These are phyloP conservation scores for Myathropa florea DNA, from an alignment of 2,888 invertebrate genomes.

Conservation along the genomic window DNA sequence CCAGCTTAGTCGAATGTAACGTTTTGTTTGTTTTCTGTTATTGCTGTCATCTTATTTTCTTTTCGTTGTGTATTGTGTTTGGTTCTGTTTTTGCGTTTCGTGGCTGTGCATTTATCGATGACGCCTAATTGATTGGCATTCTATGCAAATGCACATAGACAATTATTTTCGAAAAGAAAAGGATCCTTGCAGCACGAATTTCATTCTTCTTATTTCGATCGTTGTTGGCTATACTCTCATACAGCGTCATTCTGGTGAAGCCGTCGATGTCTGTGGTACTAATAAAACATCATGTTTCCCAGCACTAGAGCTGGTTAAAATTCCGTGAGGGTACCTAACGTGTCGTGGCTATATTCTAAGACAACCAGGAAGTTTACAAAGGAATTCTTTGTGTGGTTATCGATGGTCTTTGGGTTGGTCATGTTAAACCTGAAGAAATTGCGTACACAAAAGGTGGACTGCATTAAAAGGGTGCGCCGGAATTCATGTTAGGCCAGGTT, in stretches of 20 bases:
- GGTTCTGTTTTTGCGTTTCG: constrained; percentile 22
- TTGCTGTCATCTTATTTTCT: neutral
- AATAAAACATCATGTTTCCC: constrained; percentile 53
- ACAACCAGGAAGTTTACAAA: constrained; percentile 64
- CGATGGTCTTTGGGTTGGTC: constrained; percentile 44
- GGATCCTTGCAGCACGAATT: constrained; percentile 45
- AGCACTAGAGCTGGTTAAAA: constrained; percentile 62
- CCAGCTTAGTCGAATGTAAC: constrained; percentile 9
- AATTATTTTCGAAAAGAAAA: constrained; percentile 49
- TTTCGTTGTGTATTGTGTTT: neutral
- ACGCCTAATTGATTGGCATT: constrained; percentile 69
- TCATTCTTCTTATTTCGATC: constrained; percentile 4
- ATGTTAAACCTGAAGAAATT: neutral
- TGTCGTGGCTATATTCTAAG: constrained; percentile 44
- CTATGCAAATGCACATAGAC: constrained; percentile 66
- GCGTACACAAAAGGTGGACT: constrained; percentile 3
- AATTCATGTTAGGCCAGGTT: neutral
- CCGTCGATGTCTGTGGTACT: constrained; percentile 14
- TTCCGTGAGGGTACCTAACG: constrained; percentile 44
- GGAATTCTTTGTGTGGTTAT: constrained; percentile 56
- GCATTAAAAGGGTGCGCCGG: constrained; percentile 24
- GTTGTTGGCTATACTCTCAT: neutral
- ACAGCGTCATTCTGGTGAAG: constrained; percentile 22
- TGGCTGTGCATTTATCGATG: constrained; percentile 59
- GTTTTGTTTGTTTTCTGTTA: neutral